A percentile compares a stretch with the other conserved stretches of the same genome.
These are phyloP conservation scores for Ommatoiulus sabulosus DNA, from an alignment of 2,888 invertebrate species.

Conservation along the genomic window DNA sequence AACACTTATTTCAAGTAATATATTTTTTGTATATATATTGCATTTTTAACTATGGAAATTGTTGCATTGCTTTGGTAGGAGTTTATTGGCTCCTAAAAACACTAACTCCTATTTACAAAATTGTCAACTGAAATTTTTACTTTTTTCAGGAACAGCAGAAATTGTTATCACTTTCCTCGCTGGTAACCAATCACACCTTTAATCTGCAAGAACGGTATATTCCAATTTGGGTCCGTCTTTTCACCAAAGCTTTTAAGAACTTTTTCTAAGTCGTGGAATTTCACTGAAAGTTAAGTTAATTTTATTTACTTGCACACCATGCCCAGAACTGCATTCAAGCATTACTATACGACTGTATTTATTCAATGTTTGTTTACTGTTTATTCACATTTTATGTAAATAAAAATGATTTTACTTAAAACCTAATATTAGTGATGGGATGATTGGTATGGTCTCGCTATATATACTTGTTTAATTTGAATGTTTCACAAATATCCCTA, in stretches of 20 bases:
- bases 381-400: not conserved
- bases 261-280: constrained; percentile 73
- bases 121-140: not conserved
- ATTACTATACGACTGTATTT: too few species aligned
- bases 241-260: constrained; percentile 80
- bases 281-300: not conserved
- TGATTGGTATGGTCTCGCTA: not conserved
- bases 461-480: not conserved
- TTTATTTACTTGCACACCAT: not conserved
- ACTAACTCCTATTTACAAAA: constrained; percentile 24
- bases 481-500: too few species aligned
- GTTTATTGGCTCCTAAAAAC: too few species aligned
- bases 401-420: not conserved
- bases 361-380: too few species aligned
- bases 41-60: too few species aligned
- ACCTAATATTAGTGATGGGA: not conserved
- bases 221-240: constrained; percentile 83
- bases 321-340: too few species aligned
- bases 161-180: constrained; percentile 73
- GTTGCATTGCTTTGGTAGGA: too few species aligned
- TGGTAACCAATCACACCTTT: constrained; percentile 69
- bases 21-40: not conserved
- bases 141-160: constrained; percentile 75
- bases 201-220: constrained; percentile 77
- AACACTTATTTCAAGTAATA: constrained; percentile 74